Percentiles rank a stretch among this genome's conserved stretches.
Conservation (phyloP, 2,797 vertebrate genomes). For the Enteromius radiatus region DNA sequence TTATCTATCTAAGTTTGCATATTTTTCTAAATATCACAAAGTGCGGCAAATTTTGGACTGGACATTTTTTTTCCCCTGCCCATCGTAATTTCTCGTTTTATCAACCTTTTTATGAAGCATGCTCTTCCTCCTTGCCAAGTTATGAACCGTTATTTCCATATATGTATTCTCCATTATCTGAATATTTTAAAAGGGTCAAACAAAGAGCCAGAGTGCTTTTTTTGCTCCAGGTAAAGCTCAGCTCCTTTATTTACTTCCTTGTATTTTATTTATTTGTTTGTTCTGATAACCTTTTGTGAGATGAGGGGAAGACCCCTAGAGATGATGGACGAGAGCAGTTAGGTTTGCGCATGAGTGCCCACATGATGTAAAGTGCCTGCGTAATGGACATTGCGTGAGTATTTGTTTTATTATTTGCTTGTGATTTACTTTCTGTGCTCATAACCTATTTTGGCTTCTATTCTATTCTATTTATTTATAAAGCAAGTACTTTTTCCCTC, state of each 20-base stretch:
- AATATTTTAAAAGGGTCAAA: conserved; percentile 69
- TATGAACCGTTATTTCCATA: not conserved
- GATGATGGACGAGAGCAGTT: conserved; percentile 21
- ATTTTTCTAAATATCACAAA: conserved; percentile 72
- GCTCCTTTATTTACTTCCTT: conserved; percentile 49
- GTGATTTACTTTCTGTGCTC: conserved; percentile 3
- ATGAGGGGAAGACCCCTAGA: conserved; percentile 8
- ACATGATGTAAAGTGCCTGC: conserved; percentile 18
- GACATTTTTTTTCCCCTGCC: conserved; percentile 6
- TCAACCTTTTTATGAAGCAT: conserved; percentile 60
- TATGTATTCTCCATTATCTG: conserved; percentile 12
- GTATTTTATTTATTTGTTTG: conserved; percentile 54
- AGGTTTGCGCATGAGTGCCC: conserved; percentile 24
- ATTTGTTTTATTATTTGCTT: conserved; percentile 4
- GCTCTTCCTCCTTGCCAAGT: not conserved
- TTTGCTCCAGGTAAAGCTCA: conserved; percentile 68
- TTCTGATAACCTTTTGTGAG: conserved; percentile 52
- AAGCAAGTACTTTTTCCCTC: not conserved
- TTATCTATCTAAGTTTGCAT: conserved; percentile 48
- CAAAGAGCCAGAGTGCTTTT: conserved; percentile 73
- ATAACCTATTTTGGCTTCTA: not conserved
- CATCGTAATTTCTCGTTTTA: conserved; percentile 15
- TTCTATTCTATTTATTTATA: not conserved
- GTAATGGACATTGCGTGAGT: conserved; percentile 7
- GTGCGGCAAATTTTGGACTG: conserved; percentile 55